phyloP scores from a whole-genome alignment of 37 sponge, comb jelly and placozoan genomes.

The Cladorhizidae sp. region DNA sequence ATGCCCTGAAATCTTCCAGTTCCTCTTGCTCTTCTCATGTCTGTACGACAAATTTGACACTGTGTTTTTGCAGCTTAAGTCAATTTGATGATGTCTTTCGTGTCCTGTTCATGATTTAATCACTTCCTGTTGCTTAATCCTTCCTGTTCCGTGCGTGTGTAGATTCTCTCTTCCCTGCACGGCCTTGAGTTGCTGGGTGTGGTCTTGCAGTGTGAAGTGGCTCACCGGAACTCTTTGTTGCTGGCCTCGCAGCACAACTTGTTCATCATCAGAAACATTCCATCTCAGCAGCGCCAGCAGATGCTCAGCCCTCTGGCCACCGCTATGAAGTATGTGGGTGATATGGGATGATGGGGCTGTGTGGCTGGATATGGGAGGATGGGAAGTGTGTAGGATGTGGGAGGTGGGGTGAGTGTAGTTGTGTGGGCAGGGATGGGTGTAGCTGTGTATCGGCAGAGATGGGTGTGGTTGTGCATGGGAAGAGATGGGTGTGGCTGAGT shows the following conservation, averaged over 20 bases:
- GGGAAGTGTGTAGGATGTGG: neutral
- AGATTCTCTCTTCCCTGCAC: neutral
- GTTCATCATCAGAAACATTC: slow-evolving; percentile 9
- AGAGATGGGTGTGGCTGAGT: neutral
- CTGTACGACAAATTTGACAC: too few relatives aligned
- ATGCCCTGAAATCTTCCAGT: too few relatives aligned
- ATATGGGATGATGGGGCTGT: neutral
- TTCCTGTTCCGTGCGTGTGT: neutral
- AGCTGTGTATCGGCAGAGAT: too few relatives aligned
- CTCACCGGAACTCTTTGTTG: slow-evolving; percentile 35
- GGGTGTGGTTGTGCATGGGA: too few relatives aligned
- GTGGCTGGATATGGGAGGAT: neutral
- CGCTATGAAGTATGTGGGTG: neutral
- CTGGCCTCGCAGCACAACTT: slow-evolving; percentile 47
- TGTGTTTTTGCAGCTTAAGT: too few relatives aligned
- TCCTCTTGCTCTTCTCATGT: too few relatives aligned
- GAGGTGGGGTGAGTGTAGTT: too few relatives aligned
- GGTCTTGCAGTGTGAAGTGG: slow-evolving; percentile 28
- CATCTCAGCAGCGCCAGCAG: neutral
- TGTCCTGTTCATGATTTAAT: too few relatives aligned
- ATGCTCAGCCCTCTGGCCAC: neutral
- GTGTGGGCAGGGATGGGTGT: too few relatives aligned
- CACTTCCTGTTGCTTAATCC: neutral
- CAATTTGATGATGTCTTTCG: too few relatives aligned
- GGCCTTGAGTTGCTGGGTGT: slow-evolving; percentile 12